These are phyloP conservation scores for Steromphala cineraria DNA, from an alignment of 2,888 invertebrate species.

Conservation along the genomic window DNA sequence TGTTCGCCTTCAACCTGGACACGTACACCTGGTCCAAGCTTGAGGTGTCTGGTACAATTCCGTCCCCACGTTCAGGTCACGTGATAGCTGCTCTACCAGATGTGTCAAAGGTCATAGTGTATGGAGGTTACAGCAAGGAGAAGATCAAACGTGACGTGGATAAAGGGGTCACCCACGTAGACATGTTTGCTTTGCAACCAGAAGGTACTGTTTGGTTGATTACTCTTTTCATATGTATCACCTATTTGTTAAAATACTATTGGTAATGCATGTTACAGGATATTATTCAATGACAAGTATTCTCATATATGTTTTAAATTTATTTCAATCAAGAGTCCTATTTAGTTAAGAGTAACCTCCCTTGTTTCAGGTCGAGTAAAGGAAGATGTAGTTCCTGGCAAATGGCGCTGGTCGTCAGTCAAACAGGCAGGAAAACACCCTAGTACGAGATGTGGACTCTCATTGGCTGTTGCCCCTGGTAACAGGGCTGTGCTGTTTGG, in stretches of 20 bases:
- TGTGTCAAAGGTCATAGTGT: constrained; percentile 81
- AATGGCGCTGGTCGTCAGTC: constrained; percentile 84
- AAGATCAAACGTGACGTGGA: constrained; percentile 85
- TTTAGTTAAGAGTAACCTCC: too few species aligned
- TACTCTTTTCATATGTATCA: background rate
- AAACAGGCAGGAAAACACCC: constrained; percentile 83
- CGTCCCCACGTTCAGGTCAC: constrained; percentile 85
- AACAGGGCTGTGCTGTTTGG: constrained; percentile 88
- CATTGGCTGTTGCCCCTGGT: constrained; percentile 80
- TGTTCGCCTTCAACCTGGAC: constrained; percentile 88
- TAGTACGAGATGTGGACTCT: constrained; percentile 83
- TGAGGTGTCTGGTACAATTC: constrained; percentile 79
- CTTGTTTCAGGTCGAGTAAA: constrained; percentile 47
- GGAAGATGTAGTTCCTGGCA: constrained; percentile 77
- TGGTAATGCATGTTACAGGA: too few species aligned
- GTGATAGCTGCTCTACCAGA: constrained; percentile 80
- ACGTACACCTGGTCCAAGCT: constrained; percentile 87
- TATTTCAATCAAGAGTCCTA: too few species aligned
- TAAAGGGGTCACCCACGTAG: constrained; percentile 83
- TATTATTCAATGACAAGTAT: too few species aligned
- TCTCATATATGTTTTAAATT: too few species aligned
- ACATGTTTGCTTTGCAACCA: constrained; percentile 79
- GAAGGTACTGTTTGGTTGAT: constrained; percentile 56
- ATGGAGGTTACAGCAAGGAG: constrained; percentile 87
- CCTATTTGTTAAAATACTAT: too few species aligned